Conservation (phyloP, 2,888 invertebrate species). For the Calameuta idolon region DNA sequence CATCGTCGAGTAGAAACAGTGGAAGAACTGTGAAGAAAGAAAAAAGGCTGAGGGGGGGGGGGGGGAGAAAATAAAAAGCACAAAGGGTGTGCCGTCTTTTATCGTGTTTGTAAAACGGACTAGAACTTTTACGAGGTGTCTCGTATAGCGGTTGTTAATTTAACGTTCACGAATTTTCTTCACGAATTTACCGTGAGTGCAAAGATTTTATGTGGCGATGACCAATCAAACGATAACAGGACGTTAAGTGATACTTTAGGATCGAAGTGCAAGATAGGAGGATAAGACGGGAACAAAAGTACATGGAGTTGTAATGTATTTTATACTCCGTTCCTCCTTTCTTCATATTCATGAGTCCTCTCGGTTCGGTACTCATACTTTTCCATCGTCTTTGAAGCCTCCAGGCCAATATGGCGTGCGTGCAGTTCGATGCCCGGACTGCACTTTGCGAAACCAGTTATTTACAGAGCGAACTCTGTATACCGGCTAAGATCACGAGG, state of each 20-base stretch:
- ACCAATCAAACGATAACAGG: neutral
- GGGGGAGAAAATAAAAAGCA: neutral
- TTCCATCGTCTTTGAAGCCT: neutral
- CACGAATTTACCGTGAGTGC: neutral
- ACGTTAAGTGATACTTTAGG: neutral
- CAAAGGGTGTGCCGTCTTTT: neutral
- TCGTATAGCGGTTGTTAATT: neutral
- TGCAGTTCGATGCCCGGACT: slow-evolving; percentile 19
- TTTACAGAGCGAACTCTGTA: slow-evolving; percentile 25
- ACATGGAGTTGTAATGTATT: neutral
- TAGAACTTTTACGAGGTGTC: neutral
- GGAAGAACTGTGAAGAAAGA: neutral
- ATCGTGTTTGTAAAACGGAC: neutral
- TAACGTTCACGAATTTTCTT: neutral
- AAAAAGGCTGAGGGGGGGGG: no score
- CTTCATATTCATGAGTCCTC: neutral
- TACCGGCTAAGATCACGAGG: neutral
- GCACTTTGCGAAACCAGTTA: slow-evolving; percentile 48
- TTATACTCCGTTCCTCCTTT: neutral
- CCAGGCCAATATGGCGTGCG: neutral
- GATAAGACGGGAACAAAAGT: neutral
- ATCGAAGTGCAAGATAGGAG: neutral
- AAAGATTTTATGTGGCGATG: neutral
- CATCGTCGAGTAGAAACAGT: neutral
- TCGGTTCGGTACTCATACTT: neutral